phyloP scores from a whole-genome alignment of 2,888 invertebrate species.

The Lumbricus terrestris region DNA sequence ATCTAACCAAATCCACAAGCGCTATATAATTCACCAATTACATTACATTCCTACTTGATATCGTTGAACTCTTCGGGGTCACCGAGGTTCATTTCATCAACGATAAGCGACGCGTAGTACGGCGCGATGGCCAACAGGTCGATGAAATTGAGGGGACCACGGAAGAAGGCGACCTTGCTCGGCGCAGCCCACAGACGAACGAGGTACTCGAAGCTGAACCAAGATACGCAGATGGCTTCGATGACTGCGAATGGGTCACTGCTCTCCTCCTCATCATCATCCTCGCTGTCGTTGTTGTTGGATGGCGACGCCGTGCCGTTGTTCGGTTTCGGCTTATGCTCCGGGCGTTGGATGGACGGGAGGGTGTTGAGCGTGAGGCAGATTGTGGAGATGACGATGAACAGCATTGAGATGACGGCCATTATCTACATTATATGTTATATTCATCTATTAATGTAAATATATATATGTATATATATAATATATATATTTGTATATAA shows the following conservation, averaged over 20 bases:
- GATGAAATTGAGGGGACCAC: conserved; percentile 96
- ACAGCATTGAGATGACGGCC: conserved; percentile 82
- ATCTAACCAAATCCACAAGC: too few species aligned
- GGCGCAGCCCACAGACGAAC: conserved; percentile 93
- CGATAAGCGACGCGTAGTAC: conserved; percentile 94
- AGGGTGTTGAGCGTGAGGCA: conserved; percentile 28
- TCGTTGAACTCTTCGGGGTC: conserved; percentile 74
- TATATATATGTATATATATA: too few species aligned
- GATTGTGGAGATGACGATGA: conserved; percentile 27
- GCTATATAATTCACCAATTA: too few species aligned
- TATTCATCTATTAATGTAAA: too few species aligned
- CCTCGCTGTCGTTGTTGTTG: too few species aligned
- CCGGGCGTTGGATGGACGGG: conserved; percentile 22
- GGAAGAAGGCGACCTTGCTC: conserved; percentile 99
- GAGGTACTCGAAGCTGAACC: conserved; percentile 98
- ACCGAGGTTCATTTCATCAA: conserved; percentile 91
- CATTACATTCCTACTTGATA: conserved; percentile 64
- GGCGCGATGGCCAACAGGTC: conserved; percentile 97
- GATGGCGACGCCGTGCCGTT: conserved; percentile 11
- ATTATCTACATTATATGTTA: conserved; percentile 62
- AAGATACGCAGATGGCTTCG: conserved; percentile 97
- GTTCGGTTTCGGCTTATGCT: conserved; percentile 69
- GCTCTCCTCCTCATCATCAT: conserved; percentile 10
- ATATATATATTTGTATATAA: too few species aligned
- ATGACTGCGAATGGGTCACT: conserved; percentile 63